These are phyloP conservation scores for Baccha elongata DNA, from an alignment of 2,888 invertebrate genomes.

Conservation along the genomic window DNA sequence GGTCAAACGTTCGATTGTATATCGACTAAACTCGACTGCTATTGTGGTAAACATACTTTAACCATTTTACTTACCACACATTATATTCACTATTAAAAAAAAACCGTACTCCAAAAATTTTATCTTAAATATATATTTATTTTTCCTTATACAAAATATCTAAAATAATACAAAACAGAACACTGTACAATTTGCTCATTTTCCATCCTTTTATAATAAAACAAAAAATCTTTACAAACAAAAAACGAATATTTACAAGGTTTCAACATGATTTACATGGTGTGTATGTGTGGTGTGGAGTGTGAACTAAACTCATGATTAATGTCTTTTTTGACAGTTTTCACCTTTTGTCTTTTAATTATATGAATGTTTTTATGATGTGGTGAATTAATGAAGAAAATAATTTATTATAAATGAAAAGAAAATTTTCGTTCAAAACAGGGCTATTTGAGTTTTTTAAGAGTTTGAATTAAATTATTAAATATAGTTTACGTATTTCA, in stretches of 20 bases:
- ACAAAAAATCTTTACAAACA: slow-evolving; percentile 60
- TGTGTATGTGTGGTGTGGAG: not conserved
- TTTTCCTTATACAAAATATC: slow-evolving; percentile 66
- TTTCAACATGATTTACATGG: slow-evolving; percentile 44
- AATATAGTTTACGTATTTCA: slow-evolving; percentile 49
- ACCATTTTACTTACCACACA: too few relatives aligned
- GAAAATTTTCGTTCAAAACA: slow-evolving; percentile 18
- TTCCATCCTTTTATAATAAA: slow-evolving; percentile 59
- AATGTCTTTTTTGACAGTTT: slow-evolving; percentile 8
- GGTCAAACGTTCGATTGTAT: too few relatives aligned
- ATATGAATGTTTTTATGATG: slow-evolving; percentile 25
- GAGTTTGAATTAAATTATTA: slow-evolving; percentile 41
- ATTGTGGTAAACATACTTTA: too few relatives aligned
- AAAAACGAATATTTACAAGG: slow-evolving; percentile 72
- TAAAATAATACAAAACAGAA: slow-evolving; percentile 73
- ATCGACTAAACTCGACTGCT: too few relatives aligned
- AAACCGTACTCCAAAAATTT: slow-evolving; percentile 41
- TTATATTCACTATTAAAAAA: too few relatives aligned
- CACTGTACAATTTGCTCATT: slow-evolving; percentile 71
- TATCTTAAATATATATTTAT: slow-evolving; percentile 66
- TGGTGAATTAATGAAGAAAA: slow-evolving; percentile 60
- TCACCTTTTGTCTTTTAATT: not conserved
- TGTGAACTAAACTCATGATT: not conserved
- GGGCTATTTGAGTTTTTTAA: not conserved
- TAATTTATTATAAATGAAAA: slow-evolving; percentile 64